Evolutionary conservation across 2,888 invertebrate species (phyloP).

Genomic region (Marronus borbonicus): DNA sequence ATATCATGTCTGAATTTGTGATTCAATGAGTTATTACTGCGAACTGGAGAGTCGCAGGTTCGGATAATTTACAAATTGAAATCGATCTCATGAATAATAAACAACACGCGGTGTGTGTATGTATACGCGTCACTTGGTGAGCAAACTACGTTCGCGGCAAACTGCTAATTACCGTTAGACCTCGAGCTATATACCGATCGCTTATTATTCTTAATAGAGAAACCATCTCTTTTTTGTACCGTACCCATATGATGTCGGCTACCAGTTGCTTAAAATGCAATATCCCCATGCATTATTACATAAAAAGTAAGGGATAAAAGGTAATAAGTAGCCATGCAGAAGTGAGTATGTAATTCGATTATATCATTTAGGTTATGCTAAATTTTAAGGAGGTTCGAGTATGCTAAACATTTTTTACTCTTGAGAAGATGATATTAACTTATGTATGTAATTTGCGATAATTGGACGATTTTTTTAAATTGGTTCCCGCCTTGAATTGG

Average conservation of each 20-base stretch:
- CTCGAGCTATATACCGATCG: slow-evolving; percentile 1
- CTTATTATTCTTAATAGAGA: slow-evolving; percentile 10
- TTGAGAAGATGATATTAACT: too few relatives aligned
- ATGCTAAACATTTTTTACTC: too few relatives aligned
- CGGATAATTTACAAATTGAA: slow-evolving; percentile 46
- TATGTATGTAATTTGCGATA: too few relatives aligned
- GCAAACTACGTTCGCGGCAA: not conserved
- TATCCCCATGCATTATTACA: not conserved
- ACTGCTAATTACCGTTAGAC: slow-evolving; percentile 12
- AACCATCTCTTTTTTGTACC: not conserved
- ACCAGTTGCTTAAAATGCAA: not conserved
- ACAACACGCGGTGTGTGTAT: not conserved
- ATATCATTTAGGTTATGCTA: not conserved
- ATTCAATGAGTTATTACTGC: slow-evolving; percentile 46
- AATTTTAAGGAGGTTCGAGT: not conserved
- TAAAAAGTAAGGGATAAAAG: not conserved
- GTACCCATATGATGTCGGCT: not conserved
- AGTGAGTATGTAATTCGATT: not conserved
- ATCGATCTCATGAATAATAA: slow-evolving; percentile 47
- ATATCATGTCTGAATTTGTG: slow-evolving; percentile 45
- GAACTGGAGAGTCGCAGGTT: slow-evolving; percentile 11
- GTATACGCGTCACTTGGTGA: not conserved
- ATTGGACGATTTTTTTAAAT: too few relatives aligned
- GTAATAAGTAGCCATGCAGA: not conserved
- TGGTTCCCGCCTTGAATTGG: too few relatives aligned